phyloP scores from a whole-genome alignment of 2,113 vertebrate species.

The Sapayoa aenigma region DNA sequence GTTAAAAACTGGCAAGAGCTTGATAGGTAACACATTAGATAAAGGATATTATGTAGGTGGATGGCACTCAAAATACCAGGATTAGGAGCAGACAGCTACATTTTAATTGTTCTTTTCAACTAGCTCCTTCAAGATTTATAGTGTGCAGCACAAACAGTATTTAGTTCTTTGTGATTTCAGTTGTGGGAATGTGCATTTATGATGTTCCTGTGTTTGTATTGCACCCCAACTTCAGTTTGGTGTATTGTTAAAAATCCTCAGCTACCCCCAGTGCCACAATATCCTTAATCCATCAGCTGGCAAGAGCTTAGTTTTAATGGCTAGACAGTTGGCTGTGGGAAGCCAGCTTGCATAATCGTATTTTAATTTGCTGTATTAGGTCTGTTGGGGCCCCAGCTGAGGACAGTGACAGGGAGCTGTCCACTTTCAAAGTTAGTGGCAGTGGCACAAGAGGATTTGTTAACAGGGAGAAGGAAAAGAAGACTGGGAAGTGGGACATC shows the following conservation, averaged over 20 bases:
- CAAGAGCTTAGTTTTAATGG: background rate
- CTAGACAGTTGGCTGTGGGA: background rate
- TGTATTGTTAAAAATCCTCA: background rate
- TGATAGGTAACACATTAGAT: background rate
- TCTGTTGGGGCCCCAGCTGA: background rate
- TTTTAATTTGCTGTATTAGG: background rate
- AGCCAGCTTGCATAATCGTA: background rate
- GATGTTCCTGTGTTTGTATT: background rate
- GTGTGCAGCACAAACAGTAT: background rate
- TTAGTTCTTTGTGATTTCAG: background rate
- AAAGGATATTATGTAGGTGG: background rate
- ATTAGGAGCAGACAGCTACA: background rate
- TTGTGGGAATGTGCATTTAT: background rate
- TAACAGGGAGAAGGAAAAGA: background rate
- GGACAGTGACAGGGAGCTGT: background rate
- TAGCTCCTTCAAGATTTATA: background rate
- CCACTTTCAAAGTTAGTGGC: background rate
- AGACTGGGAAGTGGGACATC: background rate
- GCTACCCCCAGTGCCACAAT: background rate
- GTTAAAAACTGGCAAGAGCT: background rate
- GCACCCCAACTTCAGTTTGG: fast-evolving
- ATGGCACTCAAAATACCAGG: background rate
- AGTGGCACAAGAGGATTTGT: background rate
- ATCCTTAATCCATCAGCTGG: background rate
- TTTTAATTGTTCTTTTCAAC: background rate